Conservation (phyloP, 2,113 vertebrate species). For the Canis aureus region DNA sequence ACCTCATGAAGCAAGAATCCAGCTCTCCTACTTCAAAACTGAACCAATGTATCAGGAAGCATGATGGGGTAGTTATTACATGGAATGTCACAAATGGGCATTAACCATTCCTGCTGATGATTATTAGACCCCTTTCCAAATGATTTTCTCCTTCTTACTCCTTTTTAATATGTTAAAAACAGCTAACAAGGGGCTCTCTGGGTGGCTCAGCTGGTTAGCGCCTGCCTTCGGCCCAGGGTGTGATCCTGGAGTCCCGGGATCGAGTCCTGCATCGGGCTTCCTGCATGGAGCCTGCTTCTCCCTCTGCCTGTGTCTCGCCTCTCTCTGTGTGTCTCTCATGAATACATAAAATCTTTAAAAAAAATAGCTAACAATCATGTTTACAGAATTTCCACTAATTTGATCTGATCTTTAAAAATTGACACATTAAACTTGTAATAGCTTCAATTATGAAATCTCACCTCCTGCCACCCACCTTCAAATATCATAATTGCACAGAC, state of each 20-base stretch:
- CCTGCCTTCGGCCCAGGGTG: too few species aligned
- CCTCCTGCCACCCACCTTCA: background rate
- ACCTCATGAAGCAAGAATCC: too few species aligned
- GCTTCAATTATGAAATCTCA: background rate
- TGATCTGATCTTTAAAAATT: conserved; percentile 34
- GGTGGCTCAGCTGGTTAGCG: too few species aligned
- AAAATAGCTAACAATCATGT: conserved; percentile 6
- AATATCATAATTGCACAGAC: background rate
- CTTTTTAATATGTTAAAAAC: conserved; percentile 52
- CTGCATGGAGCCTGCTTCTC: too few species aligned
- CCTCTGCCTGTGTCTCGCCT: too few species aligned
- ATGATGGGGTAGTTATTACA: background rate
- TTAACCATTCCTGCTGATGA: conserved; percentile 20
- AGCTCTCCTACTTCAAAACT: background rate
- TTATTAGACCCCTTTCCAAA: conserved; percentile 37
- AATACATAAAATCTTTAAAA: background rate
- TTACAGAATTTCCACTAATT: conserved; percentile 52
- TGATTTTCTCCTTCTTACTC: background rate
- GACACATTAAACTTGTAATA: conserved; percentile 3
- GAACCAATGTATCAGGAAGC: background rate
- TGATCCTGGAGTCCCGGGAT: too few species aligned
- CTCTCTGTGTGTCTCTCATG: too few species aligned
- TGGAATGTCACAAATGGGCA: conserved; percentile 9
- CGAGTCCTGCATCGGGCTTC: too few species aligned
- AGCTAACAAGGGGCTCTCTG: background rate